Percentiles rank a stretch among this genome's conserved stretches.
These are phyloP conservation scores for Notothenia coriiceps DNA, from an alignment of 2,113 vertebrate genomes.

Conservation along the genomic window DNA sequence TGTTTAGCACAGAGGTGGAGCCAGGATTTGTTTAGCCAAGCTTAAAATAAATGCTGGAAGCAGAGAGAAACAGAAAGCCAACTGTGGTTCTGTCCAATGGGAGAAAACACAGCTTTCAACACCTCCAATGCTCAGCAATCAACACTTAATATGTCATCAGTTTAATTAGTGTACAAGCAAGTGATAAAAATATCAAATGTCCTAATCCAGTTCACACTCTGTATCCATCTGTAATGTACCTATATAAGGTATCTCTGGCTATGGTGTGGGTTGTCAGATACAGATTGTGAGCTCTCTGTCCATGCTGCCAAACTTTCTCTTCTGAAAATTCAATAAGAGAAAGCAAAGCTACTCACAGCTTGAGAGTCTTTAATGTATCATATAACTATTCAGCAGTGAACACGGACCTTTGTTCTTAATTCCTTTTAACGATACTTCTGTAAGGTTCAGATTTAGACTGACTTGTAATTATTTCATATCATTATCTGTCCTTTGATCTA, in stretches of 20 bases:
- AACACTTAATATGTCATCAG: neutral
- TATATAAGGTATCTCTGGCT: neutral
- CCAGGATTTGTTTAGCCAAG: neutral
- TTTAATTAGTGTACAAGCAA: neutral
- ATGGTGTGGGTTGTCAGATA: neutral
- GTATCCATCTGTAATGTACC: neutral
- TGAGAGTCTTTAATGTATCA: slow-evolving; percentile 15
- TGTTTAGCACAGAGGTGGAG: neutral
- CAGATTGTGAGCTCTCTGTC: neutral
- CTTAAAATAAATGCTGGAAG: slow-evolving; percentile 11
- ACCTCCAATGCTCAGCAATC: slow-evolving; percentile 6
- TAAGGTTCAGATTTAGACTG: slow-evolving; percentile 9
- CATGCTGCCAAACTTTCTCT: too few relatives aligned
- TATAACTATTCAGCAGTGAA: neutral
- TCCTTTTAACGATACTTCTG: neutral
- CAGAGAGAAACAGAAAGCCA: too few relatives aligned
- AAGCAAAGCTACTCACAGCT: neutral
- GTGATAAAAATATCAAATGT: neutral
- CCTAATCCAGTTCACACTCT: neutral
- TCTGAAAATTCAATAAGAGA: neutral
- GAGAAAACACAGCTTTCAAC: neutral
- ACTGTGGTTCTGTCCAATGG: neutral
- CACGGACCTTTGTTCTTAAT: neutral
- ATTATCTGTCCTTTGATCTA: slow-evolving; percentile 15
- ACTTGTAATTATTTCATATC: neutral